Conservation (phyloP, 2,797 vertebrate species). For the Leptoclinus maculatus region DNA sequence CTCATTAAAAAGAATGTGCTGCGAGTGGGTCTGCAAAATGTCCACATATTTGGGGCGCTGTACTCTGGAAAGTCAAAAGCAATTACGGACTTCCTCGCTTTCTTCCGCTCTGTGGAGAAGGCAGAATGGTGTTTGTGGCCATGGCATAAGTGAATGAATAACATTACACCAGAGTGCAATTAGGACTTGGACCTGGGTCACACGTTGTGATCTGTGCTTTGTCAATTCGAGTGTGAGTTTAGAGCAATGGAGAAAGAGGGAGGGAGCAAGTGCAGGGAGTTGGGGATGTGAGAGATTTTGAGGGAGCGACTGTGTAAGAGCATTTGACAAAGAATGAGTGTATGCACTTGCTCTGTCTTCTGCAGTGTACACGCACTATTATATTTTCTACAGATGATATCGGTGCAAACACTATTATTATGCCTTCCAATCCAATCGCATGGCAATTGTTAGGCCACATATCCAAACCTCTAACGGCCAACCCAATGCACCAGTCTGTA, state of each 20-base stretch:
- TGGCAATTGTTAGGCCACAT: slow-evolving; percentile 37
- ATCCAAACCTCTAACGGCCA: slow-evolving; percentile 2
- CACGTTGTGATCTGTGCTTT: slow-evolving; percentile 36
- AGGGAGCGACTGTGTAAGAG: not conserved
- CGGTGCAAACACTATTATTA: slow-evolving; percentile 47
- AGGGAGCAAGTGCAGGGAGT: not conserved
- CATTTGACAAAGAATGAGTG: slow-evolving; percentile 23
- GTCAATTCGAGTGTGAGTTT: slow-evolving; percentile 57
- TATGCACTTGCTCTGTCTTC: slow-evolving; percentile 11
- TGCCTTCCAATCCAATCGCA: slow-evolving; percentile 33
- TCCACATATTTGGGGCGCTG: slow-evolving; percentile 51
- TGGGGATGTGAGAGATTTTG: not conserved
- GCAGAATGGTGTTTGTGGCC: slow-evolving; percentile 51
- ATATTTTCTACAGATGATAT: slow-evolving; percentile 28
- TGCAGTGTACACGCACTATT: slow-evolving; percentile 29
- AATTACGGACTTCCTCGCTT: slow-evolving; percentile 68
- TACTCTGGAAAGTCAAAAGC: slow-evolving; percentile 68
- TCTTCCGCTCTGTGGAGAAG: slow-evolving; percentile 40
- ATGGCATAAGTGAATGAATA: slow-evolving; percentile 58
- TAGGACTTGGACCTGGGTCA: slow-evolving; percentile 63
- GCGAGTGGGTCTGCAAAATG: slow-evolving; percentile 41
- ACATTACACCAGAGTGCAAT: slow-evolving; percentile 71
- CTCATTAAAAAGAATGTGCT: slow-evolving; percentile 72
- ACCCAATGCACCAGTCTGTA: slow-evolving; percentile 2
- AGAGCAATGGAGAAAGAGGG: slow-evolving; percentile 6